Base-by-base conservation (phyloP, 2,797 vertebrate genomes). In the Neostethus bicornis region DNA sequence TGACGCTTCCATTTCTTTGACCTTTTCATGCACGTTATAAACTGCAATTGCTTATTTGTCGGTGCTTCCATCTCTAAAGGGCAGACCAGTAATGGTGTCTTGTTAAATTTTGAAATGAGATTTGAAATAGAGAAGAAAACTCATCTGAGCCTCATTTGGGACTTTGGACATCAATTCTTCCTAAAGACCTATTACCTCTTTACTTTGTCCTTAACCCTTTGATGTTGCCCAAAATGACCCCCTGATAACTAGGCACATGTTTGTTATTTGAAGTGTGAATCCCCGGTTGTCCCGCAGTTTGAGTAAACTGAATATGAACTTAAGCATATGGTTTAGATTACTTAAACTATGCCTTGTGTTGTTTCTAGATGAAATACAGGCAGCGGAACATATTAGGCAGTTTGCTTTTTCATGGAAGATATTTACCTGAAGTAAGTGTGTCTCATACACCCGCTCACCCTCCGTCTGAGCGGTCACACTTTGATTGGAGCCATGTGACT, bases 21-120 rank as follows among this genome's bases (percentile, higher is more conserved):
- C 83, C 73, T 83, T 84, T 84, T 83, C 79, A 80, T 75, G 84
- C 79, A 66, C 73, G 67, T 89, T 88, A 82, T 79, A 75, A 67
- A 73, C 71, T 49, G 44, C 67, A 74, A 75, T 83, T 73, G 67
- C 73, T 83, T 62, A 69, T 80, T 76, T 61, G 46, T 66, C 81
- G 66, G 65, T 39, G 61, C 72, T 71, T 71, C 51, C 61, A 42
- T 76, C 65, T 64, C 51, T 61, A n/a, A 84, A 70, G 58, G 77
- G 61, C 68, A 51, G 54, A 41, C 69, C 31, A 2, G 56, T 86
- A 85, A 87, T 83, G 68, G 74, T 55, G 49, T 67, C 75, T 64
- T 73, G 75, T 80, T 79, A 80, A 76, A 77, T 75, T 61, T 58
- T 10, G 58, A 84, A 72, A 86, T 85, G 70, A 83, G 78, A 67